These are phyloP conservation scores for Trichopria drosophilae DNA, from an alignment of 2,888 invertebrate species.

Conservation along the genomic window DNA sequence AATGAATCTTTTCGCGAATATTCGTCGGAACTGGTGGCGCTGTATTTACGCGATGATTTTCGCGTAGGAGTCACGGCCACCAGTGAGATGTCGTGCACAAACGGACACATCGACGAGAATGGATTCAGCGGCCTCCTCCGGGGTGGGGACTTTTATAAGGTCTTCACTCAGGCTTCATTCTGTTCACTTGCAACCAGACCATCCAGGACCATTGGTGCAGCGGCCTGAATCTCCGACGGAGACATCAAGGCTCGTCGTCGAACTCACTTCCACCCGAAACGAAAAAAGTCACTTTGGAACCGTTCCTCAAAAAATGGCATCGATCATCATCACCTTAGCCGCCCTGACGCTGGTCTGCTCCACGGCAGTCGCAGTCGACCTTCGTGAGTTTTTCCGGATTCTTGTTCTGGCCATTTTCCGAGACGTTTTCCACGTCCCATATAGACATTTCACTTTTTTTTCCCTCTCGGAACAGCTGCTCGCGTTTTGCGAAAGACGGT, in stretches of 20 bases:
- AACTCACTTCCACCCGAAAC: slow-evolving; percentile 9
- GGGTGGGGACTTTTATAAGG: slow-evolving; percentile 47
- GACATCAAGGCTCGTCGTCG: slow-evolving; percentile 1
- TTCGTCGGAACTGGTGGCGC: too few relatives aligned
- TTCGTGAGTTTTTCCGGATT: slow-evolving; percentile 18
- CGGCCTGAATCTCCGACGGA: too few relatives aligned
- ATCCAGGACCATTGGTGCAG: slow-evolving; percentile 39
- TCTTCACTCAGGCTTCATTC: slow-evolving; percentile 40
- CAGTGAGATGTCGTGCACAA: too few relatives aligned
- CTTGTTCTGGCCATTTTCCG: not conserved
- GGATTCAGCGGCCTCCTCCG: slow-evolving; percentile 35
- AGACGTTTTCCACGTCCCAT: not conserved
- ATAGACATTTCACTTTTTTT: too few relatives aligned
- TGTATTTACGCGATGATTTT: not conserved
- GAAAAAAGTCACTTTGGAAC: slow-evolving; percentile 19
- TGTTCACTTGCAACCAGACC: slow-evolving; percentile 47
- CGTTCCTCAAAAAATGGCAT: slow-evolving; percentile 19
- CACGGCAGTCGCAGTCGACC: slow-evolving; percentile 11
- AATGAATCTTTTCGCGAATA: too few relatives aligned
- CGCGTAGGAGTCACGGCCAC: not conserved
- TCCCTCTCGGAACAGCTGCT: too few relatives aligned
- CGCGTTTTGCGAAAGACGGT: too few relatives aligned
- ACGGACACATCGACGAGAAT: slow-evolving; percentile 42
- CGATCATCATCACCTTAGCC: slow-evolving; percentile 25
- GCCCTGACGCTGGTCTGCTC: not conserved